Evolutionary conservation across 2,888 invertebrate genomes (phyloP).

Genomic region (Pseudococcus longispinus): DNA sequence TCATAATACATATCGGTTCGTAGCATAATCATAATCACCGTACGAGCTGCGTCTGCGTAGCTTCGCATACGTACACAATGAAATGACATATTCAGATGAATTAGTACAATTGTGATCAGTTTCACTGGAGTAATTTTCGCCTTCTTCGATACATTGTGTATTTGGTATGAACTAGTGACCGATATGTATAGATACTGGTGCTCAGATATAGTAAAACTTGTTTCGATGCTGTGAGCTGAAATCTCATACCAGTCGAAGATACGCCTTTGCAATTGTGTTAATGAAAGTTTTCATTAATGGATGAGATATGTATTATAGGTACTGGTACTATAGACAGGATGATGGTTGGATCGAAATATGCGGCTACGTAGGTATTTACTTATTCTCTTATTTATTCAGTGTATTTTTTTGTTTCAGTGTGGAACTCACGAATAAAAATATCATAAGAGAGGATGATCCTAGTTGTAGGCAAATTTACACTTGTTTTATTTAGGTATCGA

Average conservation of each 20-base stretch:
- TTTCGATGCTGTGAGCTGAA: neutral
- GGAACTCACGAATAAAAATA: no score
- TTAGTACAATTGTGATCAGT: slow-evolving; percentile 31
- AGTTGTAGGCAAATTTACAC: no score
- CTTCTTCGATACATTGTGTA: neutral
- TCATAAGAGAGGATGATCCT: no score
- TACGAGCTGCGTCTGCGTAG: neutral
- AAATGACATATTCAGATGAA: slow-evolving; percentile 28
- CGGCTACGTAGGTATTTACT: neutral
- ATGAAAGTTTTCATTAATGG: slow-evolving; percentile 23
- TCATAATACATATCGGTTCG: neutral
- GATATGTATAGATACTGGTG: slow-evolving; percentile 1
- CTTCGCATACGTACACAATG: neutral
- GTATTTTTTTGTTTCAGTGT: neutral
- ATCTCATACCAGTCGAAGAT: slow-evolving; percentile 3
- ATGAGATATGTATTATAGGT: neutral
- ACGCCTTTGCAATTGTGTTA: slow-evolving; percentile 7
- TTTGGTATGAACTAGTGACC: slow-evolving; percentile 34
- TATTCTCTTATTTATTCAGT: neutral
- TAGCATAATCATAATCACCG: neutral
- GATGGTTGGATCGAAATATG: neutral
- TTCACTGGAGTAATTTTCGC: slow-evolving; percentile 31
- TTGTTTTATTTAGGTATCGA: no score
- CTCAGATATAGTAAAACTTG: slow-evolving; percentile 24
- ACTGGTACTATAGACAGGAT: neutral